Conservation (phyloP, 1,140 invertebrate species). For the Eueides isabella region DNA sequence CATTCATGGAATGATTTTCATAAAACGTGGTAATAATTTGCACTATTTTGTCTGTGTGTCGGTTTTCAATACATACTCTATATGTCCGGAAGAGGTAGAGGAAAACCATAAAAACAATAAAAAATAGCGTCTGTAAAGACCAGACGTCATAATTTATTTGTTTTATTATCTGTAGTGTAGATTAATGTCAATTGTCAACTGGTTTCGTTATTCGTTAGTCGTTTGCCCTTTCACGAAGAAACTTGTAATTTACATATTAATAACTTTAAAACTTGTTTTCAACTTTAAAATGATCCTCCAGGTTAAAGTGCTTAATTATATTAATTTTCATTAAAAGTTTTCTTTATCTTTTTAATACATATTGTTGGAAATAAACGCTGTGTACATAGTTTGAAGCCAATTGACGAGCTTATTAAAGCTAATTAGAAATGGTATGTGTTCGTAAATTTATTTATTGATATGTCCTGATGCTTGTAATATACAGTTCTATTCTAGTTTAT, state of each 20-base stretch:
- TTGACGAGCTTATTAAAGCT: slow-evolving; percentile 24
- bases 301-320: neutral
- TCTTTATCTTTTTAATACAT: neutral
- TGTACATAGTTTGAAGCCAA: neutral
- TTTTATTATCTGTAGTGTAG: slow-evolving; percentile 1
- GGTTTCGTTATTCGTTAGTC: slow-evolving; percentile 16
- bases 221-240: slow-evolving; percentile 32
- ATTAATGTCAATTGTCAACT: slow-evolving; percentile 26
- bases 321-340: neutral
- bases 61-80: too few relatives aligned
- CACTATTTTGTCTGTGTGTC: too few relatives aligned
- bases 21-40: too few relatives aligned
- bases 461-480: neutral
- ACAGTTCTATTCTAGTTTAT: neutral
- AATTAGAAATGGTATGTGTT: slow-evolving; percentile 29
- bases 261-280: slow-evolving; percentile 30
- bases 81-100: too few relatives aligned
- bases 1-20: too few relatives aligned
- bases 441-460: slow-evolving; percentile 18
- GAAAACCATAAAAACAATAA: too few relatives aligned
- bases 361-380: neutral
- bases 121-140: neutral
- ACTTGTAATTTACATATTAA: slow-evolving; percentile 35
- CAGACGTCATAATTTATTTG: neutral
- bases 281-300: slow-evolving; percentile 8